Evolutionary conservation across 2,797 vertebrate genomes (phyloP), one percentile per base, ranked within the genome.

Genomic region (Nyctibius grandis): DNA sequence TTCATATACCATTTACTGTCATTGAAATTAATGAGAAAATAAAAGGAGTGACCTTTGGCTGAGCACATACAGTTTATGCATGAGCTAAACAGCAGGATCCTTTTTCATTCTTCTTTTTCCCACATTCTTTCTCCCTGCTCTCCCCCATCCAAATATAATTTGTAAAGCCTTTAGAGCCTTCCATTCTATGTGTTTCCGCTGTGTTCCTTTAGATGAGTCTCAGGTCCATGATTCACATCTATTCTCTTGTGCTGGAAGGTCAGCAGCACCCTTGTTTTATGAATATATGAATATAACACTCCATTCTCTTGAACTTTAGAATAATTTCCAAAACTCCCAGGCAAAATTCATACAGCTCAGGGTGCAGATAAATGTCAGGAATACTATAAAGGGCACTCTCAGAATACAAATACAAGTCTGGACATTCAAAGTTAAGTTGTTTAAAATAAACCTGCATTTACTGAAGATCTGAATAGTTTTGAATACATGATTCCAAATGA

Each of bases 1-100:
- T 94, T 97, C 93, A 95, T 97, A 95, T 85, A 88, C 82, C 88
- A 88, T 97, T 94, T 85, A 89, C 82, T 0, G 0, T 79, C 95
- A 93, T 26, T 95, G 89, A 97, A 97, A 95, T 96, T 97, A 96
- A 97, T 95, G 92, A 95, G 91, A 94, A 97, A 97, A 96, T 91
- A 95, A 94, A 83, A 33, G 26, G 75, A 85, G 68, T 93, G 96
- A 93, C 95, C 95, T 97, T 97, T 97, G 96, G 89, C 96, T 97
- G 95, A 96, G 93, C 92, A 83, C 85, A 88, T 88, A 97, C 91
- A 89, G 40, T 95, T 96, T 94, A 93, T 91, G 90, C 73, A 82
- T 95, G 85, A 97, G 81, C 69, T 87, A 88, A 95, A 89, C 91
- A 89, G 81, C 91, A 88, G 94, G 83, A 74, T 94, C 50, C 68